Evolutionary conservation across 2,888 invertebrate genomes (phyloP).

Genomic region (Synergus umbraculus): DNA sequence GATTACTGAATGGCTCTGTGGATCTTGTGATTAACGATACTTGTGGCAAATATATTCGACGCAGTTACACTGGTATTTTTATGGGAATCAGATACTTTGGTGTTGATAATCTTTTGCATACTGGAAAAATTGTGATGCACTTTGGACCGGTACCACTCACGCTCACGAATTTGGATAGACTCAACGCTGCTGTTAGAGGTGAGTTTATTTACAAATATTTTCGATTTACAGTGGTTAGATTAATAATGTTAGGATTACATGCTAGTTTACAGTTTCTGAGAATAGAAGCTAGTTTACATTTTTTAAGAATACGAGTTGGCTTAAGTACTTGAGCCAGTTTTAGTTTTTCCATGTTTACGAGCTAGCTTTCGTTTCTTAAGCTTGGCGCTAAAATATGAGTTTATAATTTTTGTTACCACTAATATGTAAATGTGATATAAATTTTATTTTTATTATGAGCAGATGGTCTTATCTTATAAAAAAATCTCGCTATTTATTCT

Average conservation of each 20-base stretch:
- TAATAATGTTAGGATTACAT: too few relatives aligned
- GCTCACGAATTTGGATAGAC: constrained; percentile 74
- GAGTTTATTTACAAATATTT: not conserved
- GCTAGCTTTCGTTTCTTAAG: not conserved
- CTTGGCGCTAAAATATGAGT: not conserved
- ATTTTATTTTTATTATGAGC: too few relatives aligned
- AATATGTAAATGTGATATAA: too few relatives aligned
- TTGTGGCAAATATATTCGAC: constrained; percentile 70
- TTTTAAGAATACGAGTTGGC: not conserved
- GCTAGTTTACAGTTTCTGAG: not conserved
- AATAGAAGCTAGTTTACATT: not conserved
- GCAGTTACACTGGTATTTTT: constrained; percentile 74
- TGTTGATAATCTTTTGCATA: constrained; percentile 47
- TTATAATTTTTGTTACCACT: too few relatives aligned
- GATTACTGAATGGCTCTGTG: constrained; percentile 64
- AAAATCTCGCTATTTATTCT: too few relatives aligned
- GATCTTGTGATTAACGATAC: constrained; percentile 69
- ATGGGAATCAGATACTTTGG: constrained; percentile 63
- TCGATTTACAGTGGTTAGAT: too few relatives aligned
- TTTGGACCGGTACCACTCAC: constrained; percentile 75
- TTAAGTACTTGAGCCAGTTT: not conserved
- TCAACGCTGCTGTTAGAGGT: constrained; percentile 76
- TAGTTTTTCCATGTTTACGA: not conserved
- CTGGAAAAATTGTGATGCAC: constrained; percentile 69
- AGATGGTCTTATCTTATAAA: too few relatives aligned